Evolutionary conservation across 92 coral and sea anemone genomes (phyloP).

Genomic region (Meandrina meandrites): DNA sequence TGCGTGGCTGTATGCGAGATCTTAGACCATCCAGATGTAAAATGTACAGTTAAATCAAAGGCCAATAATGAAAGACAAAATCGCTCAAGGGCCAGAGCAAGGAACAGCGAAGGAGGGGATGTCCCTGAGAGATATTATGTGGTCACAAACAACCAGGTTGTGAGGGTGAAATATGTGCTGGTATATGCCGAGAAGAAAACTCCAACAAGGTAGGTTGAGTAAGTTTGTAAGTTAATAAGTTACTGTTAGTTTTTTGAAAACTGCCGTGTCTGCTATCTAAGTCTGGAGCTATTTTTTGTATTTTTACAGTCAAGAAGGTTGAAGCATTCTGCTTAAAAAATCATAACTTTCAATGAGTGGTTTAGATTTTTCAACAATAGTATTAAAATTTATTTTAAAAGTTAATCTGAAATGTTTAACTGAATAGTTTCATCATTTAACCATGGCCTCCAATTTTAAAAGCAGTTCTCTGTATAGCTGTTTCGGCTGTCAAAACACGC

Average conservation of each 20-base stretch:
- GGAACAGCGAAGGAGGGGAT: conserved; percentile 95
- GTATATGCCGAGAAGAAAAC: conserved; percentile 77
- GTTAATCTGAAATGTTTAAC: no score
- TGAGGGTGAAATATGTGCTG: conserved; percentile 87
- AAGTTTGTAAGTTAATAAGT: background rate
- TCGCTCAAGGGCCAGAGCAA: conserved; percentile 86
- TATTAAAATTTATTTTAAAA: no score
- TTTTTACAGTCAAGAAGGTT: no score
- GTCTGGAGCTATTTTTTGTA: no score
- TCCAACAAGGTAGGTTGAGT: conserved; percentile 9
- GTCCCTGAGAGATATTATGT: conserved; percentile 97
- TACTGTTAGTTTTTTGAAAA: background rate
- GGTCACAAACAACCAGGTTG: conserved; percentile 93
- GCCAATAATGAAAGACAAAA: conserved; percentile 31
- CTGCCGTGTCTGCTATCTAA: background rate
- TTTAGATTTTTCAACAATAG: no score
- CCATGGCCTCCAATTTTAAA: no score
- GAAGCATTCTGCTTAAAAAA: no score
- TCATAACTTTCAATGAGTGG: no score
- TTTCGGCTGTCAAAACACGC: no score
- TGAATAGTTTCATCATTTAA: no score
- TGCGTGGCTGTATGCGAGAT: conserved; percentile 96
- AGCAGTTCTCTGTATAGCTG: no score
- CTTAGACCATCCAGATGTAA: conserved; percentile 95
- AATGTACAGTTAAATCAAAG: conserved; percentile 74